Base-by-base conservation (phyloP, 1,140 invertebrate species). In the Orius insidiosus region DNA sequence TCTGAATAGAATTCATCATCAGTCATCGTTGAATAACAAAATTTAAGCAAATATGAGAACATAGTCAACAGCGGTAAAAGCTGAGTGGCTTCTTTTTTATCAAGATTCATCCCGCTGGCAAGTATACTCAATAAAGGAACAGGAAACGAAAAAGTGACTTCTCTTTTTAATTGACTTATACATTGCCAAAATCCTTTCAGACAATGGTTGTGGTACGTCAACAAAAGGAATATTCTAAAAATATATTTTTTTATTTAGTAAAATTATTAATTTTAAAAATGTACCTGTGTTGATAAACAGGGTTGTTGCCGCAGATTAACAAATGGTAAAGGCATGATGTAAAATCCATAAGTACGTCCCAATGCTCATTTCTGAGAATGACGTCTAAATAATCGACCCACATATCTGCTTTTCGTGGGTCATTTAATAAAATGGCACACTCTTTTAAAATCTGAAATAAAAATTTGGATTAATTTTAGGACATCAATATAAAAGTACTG, bases 1-100 rank as follows among this genome's bases (percentile, higher is more conserved):
- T 47, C 44, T 34, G 11, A 47, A 45, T 74, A 74, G 56, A 95
- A 90, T 59, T 93, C 89, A 3, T 77, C 76, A 61, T 94, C 88
- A 55, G 93, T 85, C 11, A 93, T 60, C 0, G 88, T 90, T 0
- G 81, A 76, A 34, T 92, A 71, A 1, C 89, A 67, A 19, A 87
- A 67, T 36, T 76, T 80, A 54, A 90, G 87, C 0, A 92, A 63
- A 1, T 83, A 78, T 60, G 85, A 88, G 59, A 93, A 93, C 0
- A 85, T 78, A 0, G 81, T 80, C 6, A 93, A 56, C 1, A 83
- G 57, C 0, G 86, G 85, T 14, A 90, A 68, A 19, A 89, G 74
- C n/a, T 69, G 69, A 19, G 76, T 64, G 1, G 79, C 71, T 46
- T 84, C 81, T n/a, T 71, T 65, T 0, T 67, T 60, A 0, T 70